Conservation (phyloP, 2,113 vertebrate species). For the Archocentrus centrarchus region DNA sequence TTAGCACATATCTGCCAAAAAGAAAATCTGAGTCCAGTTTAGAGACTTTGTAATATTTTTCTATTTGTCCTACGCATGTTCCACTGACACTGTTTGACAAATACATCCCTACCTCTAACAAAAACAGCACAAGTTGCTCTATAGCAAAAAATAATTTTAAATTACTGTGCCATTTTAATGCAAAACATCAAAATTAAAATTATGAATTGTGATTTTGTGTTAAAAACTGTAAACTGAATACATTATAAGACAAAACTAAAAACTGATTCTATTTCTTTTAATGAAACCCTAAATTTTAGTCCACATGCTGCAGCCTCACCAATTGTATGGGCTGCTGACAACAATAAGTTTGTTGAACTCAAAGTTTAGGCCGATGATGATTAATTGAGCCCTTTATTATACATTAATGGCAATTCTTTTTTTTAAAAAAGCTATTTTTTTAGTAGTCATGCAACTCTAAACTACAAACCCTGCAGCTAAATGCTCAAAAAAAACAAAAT, state of each 20-base stretch:
- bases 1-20: no score
- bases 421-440: not conserved
- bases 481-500: not conserved
- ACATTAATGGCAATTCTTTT: not conserved
- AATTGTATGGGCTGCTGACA: not conserved
- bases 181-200: not conserved
- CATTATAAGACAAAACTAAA: not conserved
- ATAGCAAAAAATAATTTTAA: not conserved
- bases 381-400: not conserved
- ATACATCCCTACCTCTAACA: not conserved
- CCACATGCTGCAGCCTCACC: not conserved
- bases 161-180: not conserved
- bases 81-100: not conserved
- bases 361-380: not conserved
- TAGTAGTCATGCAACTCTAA: not conserved
- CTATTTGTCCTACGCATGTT: not conserved
- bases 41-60: no score
- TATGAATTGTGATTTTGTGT: not conserved
- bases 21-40: no score
- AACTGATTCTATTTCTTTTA: not conserved
- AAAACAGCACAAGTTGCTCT: not conserved
- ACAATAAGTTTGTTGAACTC: not conserved
- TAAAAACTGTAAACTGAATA: not conserved
- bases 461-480: not conserved
- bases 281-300: not conserved